Evolutionary conservation across 2,888 invertebrate genomes (phyloP).

Genomic region (Drosophila mimetica): DNA sequence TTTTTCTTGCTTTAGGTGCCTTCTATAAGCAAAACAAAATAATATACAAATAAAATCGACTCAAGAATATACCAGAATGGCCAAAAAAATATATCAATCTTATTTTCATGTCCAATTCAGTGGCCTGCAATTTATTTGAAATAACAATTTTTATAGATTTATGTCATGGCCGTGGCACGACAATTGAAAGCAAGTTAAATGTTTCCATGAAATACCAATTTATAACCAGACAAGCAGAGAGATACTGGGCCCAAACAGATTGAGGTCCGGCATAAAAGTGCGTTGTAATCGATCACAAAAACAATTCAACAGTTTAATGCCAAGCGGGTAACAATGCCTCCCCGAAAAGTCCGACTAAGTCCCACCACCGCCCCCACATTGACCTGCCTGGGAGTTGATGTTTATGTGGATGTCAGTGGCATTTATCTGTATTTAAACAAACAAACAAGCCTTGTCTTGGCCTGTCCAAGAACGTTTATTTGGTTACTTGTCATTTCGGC

Average conservation of each 20-base stretch:
- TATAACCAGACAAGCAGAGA: conserved; percentile 58
- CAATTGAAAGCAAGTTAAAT: conserved; percentile 61
- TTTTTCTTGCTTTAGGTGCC: too few relatives aligned
- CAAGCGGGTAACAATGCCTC: conserved; percentile 27
- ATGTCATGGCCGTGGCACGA: conserved; percentile 49
- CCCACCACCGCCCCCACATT: neutral
- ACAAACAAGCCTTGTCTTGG: conserved; percentile 53
- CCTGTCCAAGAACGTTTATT: conserved; percentile 61
- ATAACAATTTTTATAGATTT: conserved; percentile 56
- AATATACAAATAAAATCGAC: neutral
- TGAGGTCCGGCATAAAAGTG: conserved; percentile 61
- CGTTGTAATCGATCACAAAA: conserved; percentile 55
- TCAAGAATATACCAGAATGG: conserved; percentile 19
- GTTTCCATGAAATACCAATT: conserved; percentile 54
- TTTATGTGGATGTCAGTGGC: conserved; percentile 65
- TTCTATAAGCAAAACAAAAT: too few relatives aligned
- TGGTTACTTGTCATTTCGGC: conserved; percentile 73
- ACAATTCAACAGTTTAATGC: conserved; percentile 61
- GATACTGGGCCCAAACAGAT: conserved; percentile 30
- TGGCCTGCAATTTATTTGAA: conserved; percentile 32
- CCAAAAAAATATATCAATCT: conserved; percentile 24
- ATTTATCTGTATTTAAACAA: conserved; percentile 77
- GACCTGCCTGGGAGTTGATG: conserved; percentile 11
- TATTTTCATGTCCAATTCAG: conserved; percentile 8
- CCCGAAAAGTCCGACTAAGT: neutral